phyloP scores from a whole-genome alignment of 2,113 vertebrate species.

The Ceyx margarethae region DNA sequence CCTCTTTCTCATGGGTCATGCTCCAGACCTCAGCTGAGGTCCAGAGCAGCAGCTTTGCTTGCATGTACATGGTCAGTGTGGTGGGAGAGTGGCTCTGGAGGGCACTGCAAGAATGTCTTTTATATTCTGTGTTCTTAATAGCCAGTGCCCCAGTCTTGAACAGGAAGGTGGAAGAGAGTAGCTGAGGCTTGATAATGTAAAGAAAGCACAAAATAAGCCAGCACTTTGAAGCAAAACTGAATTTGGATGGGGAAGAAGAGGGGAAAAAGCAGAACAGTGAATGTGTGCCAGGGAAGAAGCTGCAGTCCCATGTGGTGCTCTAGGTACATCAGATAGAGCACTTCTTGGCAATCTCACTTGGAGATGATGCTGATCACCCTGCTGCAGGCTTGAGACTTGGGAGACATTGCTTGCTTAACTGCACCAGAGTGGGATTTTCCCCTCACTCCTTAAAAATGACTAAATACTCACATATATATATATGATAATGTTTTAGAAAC shows the following conservation, averaged over 20 bases:
- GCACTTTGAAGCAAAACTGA: background rate
- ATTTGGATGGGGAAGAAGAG: background rate
- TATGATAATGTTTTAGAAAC: background rate
- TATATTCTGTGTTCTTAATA: background rate
- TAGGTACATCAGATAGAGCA: background rate
- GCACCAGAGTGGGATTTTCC: background rate
- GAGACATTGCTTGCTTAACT: background rate
- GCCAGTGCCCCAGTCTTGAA: background rate
- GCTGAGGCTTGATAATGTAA: background rate
- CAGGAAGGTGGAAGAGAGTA: background rate
- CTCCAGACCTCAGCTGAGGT: background rate
- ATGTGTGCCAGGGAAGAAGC: background rate
- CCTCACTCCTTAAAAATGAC: background rate
- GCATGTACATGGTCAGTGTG: background rate
- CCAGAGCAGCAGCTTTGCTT: background rate
- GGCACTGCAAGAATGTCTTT: background rate
- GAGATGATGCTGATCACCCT: background rate
- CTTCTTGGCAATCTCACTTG: background rate
- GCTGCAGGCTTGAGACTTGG: background rate
- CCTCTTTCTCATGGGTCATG: background rate
- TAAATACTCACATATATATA: background rate
- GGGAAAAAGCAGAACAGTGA: background rate
- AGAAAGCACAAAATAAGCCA: background rate
- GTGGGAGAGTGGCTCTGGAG: background rate
- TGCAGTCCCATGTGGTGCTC: background rate